phyloP scores from a whole-genome alignment of 53 echinoderm and acorn worm genomes.

The Holothuria scabra region DNA sequence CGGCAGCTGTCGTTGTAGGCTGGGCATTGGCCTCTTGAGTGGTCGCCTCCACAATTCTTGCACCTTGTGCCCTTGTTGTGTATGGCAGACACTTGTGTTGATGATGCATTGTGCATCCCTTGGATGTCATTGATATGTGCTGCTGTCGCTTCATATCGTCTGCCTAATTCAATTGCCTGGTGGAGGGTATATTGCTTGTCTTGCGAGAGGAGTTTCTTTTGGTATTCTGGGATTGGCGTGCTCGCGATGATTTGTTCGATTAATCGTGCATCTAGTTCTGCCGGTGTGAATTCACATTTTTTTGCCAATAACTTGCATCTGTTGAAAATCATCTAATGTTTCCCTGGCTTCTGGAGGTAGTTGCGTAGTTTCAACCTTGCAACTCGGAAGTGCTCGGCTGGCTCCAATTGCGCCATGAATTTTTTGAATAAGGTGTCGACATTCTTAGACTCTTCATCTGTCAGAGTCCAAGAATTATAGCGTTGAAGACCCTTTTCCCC shows the following conservation, averaged over 20 bases:
- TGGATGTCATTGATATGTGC: conserved; percentile 50
- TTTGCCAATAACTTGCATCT: conserved; percentile 41
- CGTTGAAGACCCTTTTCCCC: conserved; percentile 24
- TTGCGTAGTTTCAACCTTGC: conserved; percentile 18
- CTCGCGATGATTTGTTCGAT: conserved; percentile 49
- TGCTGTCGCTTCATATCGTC: conserved; percentile 47
- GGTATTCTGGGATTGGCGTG: conserved; percentile 48
- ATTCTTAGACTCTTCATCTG: not conserved
- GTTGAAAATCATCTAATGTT: conserved; percentile 57
- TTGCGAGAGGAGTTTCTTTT: conserved; percentile 29
- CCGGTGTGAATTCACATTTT: conserved; percentile 24
- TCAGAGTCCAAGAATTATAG: conserved; percentile 9
- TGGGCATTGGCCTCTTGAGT: conserved; percentile 34
- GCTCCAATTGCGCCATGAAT: conserved; percentile 10
- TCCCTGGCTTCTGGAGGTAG: not conserved
- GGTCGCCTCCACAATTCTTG: conserved; percentile 45
- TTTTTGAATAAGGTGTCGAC: not conserved
- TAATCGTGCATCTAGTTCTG: conserved; percentile 37
- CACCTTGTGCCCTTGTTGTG: not conserved
- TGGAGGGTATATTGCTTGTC: conserved; percentile 8
- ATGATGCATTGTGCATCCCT: not conserved
- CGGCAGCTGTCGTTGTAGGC: conserved; percentile 27
- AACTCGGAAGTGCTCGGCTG: conserved; percentile 17
- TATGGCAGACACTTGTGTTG: not conserved
- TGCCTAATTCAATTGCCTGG: conserved; percentile 34